Evolutionary conservation across 2,797 vertebrate genomes (phyloP).

Genomic region (Numenius phaeopus): DNA sequence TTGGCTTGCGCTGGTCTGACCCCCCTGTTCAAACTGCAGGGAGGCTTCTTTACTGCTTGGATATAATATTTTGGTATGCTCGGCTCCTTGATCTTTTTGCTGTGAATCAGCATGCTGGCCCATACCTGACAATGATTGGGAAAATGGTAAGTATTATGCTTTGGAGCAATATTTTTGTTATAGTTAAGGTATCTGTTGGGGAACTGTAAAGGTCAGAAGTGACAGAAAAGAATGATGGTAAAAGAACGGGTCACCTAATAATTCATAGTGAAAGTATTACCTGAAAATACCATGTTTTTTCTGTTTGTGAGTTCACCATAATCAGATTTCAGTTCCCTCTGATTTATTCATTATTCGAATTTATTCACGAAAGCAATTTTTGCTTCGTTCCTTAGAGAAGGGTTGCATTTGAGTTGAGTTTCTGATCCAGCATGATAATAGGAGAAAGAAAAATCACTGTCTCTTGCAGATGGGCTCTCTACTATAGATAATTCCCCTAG

Average conservation of each 20-base stretch:
- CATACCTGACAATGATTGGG: constrained; percentile 97
- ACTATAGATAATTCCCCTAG: background rate
- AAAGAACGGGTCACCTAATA: background rate
- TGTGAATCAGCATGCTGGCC: constrained; percentile 94
- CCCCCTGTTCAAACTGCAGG: constrained; percentile 83
- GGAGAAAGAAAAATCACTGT: background rate
- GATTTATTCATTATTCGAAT: background rate
- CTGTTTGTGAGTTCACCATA: background rate
- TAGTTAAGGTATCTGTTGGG: background rate
- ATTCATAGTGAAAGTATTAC: background rate
- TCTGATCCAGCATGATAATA: background rate
- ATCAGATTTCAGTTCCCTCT: background rate
- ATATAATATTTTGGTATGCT: constrained; percentile 98
- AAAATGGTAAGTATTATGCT: constrained; percentile 89
- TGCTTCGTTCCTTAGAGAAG: background rate
- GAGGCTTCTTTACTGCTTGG: constrained; percentile 91
- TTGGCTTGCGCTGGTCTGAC: constrained; percentile 85
- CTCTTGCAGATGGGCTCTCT: background rate
- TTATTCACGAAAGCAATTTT: background rate
- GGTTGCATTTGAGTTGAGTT: background rate
- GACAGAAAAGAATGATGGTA: background rate
- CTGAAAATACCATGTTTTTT: background rate
- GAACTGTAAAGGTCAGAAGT: background rate
- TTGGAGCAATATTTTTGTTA: background rate
- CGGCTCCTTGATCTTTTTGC: constrained; percentile 94